Percentiles rank a stretch among this genome's conserved stretches.
Evolutionary conservation across 2,888 invertebrate species (phyloP).

Genomic region (Pandemis cinnamomeana): DNA sequence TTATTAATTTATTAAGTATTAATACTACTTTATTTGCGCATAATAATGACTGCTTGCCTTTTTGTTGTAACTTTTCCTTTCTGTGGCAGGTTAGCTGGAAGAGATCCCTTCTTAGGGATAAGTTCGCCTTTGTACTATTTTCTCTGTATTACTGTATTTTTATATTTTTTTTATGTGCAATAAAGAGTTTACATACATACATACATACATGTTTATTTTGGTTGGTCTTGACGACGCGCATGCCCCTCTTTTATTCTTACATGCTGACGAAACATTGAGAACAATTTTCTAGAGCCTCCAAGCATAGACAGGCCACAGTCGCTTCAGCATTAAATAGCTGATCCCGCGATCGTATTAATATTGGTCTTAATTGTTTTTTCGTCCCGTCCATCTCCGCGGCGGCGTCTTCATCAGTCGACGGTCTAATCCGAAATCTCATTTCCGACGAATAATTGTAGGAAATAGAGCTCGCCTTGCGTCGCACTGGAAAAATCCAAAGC

Average conservation of each 20-base stretch:
- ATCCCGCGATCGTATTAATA: slow-evolving; percentile 56
- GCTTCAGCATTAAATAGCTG: slow-evolving; percentile 18
- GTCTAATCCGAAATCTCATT: slow-evolving; percentile 77
- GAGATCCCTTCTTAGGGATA: no score
- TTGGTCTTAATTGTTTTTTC: slow-evolving; percentile 69
- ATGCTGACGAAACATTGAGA: background rate
- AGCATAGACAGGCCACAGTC: background rate
- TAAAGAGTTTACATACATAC: no score
- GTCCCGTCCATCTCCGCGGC: slow-evolving; percentile 59
- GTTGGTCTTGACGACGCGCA: no score
- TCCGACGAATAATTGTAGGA: slow-evolving; percentile 73
- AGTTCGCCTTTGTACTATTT: no score
- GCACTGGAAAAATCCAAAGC: slow-evolving; percentile 46
- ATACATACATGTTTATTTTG: no score
- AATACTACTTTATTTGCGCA: no score
- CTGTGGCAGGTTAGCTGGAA: no score
- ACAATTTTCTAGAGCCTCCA: background rate
- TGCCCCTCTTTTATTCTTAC: background rate
- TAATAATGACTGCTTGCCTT: no score
- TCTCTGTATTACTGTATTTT: no score
- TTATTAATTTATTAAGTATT: no score
- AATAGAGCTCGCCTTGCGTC: slow-evolving; percentile 56
- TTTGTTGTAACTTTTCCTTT: no score
- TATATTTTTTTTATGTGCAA: no score
- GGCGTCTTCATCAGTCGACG: slow-evolving; percentile 64